Percentiles rank a stretch among this genome's conserved stretches.
phyloP scores from a whole-genome alignment of 1,140 invertebrate species.

The Panagrolaimus sp. region DNA sequence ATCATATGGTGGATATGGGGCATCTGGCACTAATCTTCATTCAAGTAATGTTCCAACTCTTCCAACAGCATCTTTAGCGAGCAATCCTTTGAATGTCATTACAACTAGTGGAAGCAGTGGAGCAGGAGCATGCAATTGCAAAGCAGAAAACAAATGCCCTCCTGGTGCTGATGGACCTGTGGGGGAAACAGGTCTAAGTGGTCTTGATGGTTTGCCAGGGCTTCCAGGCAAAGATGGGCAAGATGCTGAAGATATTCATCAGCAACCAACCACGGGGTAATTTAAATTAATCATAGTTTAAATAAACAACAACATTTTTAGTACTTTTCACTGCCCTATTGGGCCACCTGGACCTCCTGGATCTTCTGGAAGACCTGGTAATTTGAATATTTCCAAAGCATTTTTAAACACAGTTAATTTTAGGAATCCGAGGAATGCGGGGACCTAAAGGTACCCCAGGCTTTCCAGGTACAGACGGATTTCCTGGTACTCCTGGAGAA shows the following conservation, averaged over 20 bases:
- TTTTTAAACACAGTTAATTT: no score
- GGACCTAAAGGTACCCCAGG: slow-evolving; percentile 39
- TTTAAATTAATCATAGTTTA: slow-evolving; percentile 39
- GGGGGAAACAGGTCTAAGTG: slow-evolving; percentile 21
- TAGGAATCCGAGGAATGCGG: slow-evolving; percentile 37
- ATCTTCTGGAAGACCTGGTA: slow-evolving; percentile 33
- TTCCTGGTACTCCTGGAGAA: slow-evolving; percentile 22
- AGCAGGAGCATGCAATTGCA: slow-evolving; percentile 16
- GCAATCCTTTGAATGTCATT: background rate
- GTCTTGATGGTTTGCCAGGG: slow-evolving; percentile 12
- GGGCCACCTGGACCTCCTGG: slow-evolving; percentile 25
- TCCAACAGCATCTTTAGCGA: background rate
- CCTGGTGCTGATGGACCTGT: slow-evolving; percentile 29
- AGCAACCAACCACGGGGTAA: slow-evolving; percentile 30
- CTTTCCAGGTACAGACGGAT: slow-evolving; percentile 35
- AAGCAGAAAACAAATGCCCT: slow-evolving; percentile 20
- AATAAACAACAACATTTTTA: background rate
- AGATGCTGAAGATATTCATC: slow-evolving; percentile 26
- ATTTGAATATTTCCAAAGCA: no score
- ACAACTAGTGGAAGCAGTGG: background rate
- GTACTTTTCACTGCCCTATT: slow-evolving; percentile 35
- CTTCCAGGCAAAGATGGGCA: slow-evolving; percentile 31
- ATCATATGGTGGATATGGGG: slow-evolving; percentile 24
- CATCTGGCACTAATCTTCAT: background rate
- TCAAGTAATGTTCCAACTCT: background rate